These are phyloP conservation scores for Leptinotarsa undecemlineata DNA, from an alignment of 1,140 invertebrate species.

Conservation along the genomic window DNA sequence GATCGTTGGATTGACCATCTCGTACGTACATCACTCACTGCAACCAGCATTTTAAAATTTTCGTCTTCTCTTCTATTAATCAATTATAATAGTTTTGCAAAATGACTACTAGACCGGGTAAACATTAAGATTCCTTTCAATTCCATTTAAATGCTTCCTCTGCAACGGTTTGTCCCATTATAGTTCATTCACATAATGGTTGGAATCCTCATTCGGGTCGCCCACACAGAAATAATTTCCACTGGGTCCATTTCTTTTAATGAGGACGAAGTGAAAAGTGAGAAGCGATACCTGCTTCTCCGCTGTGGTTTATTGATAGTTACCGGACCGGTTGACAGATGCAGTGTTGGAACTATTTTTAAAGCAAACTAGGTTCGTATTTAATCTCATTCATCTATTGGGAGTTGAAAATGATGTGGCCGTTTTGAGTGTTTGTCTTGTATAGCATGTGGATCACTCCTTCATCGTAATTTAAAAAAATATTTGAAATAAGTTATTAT, in stretches of 20 bases:
- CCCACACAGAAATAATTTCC: background rate
- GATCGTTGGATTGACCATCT: too few relatives aligned
- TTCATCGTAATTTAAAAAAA: too few relatives aligned
- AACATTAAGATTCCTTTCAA: background rate
- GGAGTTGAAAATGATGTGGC: too few relatives aligned
- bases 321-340: background rate
- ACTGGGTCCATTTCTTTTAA: background rate
- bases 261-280: background rate
- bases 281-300: background rate
- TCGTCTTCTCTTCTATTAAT: too few relatives aligned
- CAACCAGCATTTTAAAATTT: too few relatives aligned
- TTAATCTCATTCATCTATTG: background rate
- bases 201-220: background rate
- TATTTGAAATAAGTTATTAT: too few relatives aligned
- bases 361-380: background rate
- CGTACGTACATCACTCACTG: too few relatives aligned
- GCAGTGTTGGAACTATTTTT: background rate
- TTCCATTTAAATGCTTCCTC: background rate
- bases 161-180: background rate
- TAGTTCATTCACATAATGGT: background rate
- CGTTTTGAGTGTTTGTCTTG: too few relatives aligned
- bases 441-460: too few relatives aligned
- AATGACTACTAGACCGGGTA: too few relatives aligned
- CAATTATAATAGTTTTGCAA: too few relatives aligned
- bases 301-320: background rate